phyloP scores from a whole-genome alignment of 2,797 vertebrate genomes.

The Rhinatrema bivittatum region DNA sequence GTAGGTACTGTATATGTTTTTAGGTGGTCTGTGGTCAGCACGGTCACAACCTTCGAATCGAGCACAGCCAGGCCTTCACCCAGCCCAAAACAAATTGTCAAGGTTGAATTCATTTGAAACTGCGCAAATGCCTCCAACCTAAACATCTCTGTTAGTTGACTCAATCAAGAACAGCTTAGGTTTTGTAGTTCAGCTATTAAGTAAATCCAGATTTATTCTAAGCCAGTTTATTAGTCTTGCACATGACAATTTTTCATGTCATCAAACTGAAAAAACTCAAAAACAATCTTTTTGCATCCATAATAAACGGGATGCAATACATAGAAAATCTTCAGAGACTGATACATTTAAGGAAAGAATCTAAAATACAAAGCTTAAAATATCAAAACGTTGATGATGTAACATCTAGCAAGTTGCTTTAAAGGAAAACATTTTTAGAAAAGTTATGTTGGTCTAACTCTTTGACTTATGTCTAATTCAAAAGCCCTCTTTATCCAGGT shows the following conservation, averaged over 20 bases:
- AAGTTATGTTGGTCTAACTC: too few relatives aligned
- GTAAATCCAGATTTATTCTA: slow-evolving; percentile 21
- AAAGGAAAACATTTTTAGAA: too few relatives aligned
- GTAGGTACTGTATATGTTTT: slow-evolving; percentile 20
- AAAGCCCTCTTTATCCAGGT: too few relatives aligned
- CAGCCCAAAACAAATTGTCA: slow-evolving; percentile 44
- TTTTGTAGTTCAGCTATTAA: slow-evolving; percentile 28
- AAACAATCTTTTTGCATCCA: too few relatives aligned
- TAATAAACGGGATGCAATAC: too few relatives aligned
- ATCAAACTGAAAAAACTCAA: too few relatives aligned
- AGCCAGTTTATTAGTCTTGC: slow-evolving; percentile 16
- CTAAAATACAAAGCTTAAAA: background rate
- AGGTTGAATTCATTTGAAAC: slow-evolving; percentile 46
- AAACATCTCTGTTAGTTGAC: slow-evolving; percentile 29
- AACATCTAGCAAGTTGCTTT: too few relatives aligned
- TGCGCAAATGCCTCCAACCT: slow-evolving; percentile 25
- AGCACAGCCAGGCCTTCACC: slow-evolving; percentile 28
- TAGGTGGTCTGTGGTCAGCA: slow-evolving; percentile 27
- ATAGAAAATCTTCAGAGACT: too few relatives aligned
- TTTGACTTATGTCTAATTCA: too few relatives aligned
- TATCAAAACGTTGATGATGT: too few relatives aligned
- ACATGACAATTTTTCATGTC: slow-evolving; percentile 15
- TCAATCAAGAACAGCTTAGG: slow-evolving; percentile 41
- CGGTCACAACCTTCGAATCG: slow-evolving; percentile 26
- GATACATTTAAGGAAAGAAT: background rate